Conservation (phyloP, 2,797 vertebrate genomes). For the Sphenopsis melanotis region DNA sequence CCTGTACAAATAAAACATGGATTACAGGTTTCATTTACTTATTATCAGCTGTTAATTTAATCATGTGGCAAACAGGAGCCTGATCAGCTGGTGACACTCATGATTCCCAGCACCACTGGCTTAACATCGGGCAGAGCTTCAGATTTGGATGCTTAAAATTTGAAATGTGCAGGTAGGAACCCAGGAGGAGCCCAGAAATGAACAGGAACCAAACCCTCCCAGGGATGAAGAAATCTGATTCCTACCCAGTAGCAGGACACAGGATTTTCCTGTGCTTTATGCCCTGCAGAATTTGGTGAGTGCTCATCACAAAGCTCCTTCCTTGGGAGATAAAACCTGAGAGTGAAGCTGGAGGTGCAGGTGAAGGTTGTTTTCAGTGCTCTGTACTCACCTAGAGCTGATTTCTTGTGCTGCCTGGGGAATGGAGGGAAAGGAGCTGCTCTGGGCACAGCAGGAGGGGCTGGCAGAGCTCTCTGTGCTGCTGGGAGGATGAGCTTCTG, state of each 20-base stretch:
- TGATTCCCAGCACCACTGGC: not conserved
- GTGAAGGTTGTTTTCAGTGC: not conserved
- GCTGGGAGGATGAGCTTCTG: conserved; percentile 66
- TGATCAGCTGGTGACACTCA: not conserved
- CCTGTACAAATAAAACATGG: not conserved
- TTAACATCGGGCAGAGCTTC: not conserved
- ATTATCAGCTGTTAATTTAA: not conserved
- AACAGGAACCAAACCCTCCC: not conserved
- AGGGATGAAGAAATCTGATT: not conserved
- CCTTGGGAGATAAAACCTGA: not conserved
- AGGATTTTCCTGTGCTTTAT: not conserved
- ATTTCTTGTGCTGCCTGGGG: conserved; percentile 14
- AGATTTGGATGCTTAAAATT: not conserved
- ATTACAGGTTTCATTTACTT: not conserved
- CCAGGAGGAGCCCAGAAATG: not conserved
- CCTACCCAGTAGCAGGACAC: not conserved
- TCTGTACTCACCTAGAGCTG: conserved; percentile 45
- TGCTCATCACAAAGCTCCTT: not conserved
- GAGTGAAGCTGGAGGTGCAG: not conserved
- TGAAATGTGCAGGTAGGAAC: not conserved
- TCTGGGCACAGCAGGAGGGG: conserved; percentile 58
- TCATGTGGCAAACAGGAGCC: not conserved
- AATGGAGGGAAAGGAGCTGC: conserved; percentile 59
- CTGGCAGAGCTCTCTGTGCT: conserved; percentile 60
- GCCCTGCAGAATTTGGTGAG: not conserved